Percentiles rank a stretch among this genome's conserved stretches.
phyloP scores from a whole-genome alignment of 1,140 invertebrate genomes.

The Papilio machaon region DNA sequence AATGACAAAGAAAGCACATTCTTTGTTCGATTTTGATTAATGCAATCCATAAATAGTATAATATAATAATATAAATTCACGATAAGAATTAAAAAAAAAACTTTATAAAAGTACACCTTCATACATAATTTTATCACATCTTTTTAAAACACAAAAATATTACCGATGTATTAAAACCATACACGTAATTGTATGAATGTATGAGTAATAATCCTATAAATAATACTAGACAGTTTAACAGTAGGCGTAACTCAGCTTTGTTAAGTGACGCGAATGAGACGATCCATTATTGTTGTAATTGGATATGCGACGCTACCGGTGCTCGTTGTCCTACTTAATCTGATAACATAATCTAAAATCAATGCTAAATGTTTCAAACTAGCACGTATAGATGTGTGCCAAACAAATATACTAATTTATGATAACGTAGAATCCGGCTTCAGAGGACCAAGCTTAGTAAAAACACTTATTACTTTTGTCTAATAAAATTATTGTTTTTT shows the following conservation, averaged over 20 bases:
- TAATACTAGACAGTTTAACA: conserved; percentile 17
- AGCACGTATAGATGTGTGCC: background rate
- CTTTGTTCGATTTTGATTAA: conserved; percentile 10
- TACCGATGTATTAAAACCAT: background rate
- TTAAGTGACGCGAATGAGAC: conserved; percentile 20
- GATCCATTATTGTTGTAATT: conserved; percentile 21
- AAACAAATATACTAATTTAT: background rate
- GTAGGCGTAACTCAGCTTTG: conserved; percentile 18
- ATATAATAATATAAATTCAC: background rate
- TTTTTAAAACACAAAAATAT: background rate
- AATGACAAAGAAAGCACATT: background rate
- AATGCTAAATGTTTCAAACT: conserved; percentile 2
- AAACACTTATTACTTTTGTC: background rate
- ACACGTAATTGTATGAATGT: conserved; percentile 3
- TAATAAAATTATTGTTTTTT: background rate
- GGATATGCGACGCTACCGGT: conserved; percentile 15
- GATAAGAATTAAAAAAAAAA: background rate
- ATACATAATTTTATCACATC: background rate
- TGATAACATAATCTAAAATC: conserved; percentile 22
- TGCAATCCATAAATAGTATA: background rate
- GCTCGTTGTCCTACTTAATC: background rate
- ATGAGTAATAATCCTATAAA: conserved; percentile 13
- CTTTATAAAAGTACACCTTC: background rate
- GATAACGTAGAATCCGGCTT: background rate
- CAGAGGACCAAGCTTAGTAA: background rate